A percentile compares a stretch with the other conserved stretches of the same genome.
Evolutionary conservation across 1,140 invertebrate species (phyloP).

Genomic region (Brevipalpus yothersi): DNA sequence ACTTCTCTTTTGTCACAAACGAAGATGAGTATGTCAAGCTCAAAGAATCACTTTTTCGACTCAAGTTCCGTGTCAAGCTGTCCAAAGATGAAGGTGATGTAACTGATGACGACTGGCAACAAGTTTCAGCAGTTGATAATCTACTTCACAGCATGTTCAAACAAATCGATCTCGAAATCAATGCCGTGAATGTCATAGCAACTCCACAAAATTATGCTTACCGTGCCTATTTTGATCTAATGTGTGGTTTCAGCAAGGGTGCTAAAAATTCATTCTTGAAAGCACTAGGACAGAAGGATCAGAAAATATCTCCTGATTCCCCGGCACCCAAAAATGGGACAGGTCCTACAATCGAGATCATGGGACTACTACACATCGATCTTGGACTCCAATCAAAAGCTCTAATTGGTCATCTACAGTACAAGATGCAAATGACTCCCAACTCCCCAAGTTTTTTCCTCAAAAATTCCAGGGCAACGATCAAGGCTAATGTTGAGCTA

Average conservation of each 20-base stretch:
- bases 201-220: constrained; percentile 21
- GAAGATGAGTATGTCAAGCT: too few species aligned
- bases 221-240: constrained; percentile 21
- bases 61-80: constrained; percentile 16
- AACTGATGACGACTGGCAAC: constrained; percentile 4
- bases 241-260: constrained; percentile 17
- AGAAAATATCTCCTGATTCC: neutral
- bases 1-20: constrained; percentile 17
- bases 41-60: constrained; percentile 18
- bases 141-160: constrained; percentile 21
- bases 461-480: constrained; percentile 13
- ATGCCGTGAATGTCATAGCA: constrained; percentile 22
- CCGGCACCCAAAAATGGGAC: neutral
- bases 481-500: constrained; percentile 4
- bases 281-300: neutral
- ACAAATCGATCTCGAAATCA: constrained; percentile 21
- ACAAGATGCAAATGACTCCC: neutral
- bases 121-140: constrained; percentile 18
- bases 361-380: neutral
- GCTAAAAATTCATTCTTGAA: constrained; percentile 20
- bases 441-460: constrained; percentile 8
- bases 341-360: neutral
- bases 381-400: neutral
- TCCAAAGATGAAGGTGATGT: constrained; percentile 7
- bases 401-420: neutral